Conservation (phyloP, 2,797 vertebrate species). For the Poeciliopsis turneri region DNA sequence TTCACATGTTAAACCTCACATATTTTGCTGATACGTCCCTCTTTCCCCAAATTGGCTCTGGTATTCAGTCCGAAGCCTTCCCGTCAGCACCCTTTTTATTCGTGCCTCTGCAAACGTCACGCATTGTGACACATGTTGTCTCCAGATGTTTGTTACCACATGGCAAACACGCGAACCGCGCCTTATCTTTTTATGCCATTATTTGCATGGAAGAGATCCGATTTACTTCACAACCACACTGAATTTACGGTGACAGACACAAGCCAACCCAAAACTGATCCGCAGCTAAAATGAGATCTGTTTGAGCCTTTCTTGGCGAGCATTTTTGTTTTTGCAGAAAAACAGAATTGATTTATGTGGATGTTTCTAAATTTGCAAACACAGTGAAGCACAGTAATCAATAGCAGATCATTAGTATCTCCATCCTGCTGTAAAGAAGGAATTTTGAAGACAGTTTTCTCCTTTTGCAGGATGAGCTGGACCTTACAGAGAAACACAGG, state of each 20-base stretch:
- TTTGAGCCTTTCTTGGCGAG: conserved; percentile 25
- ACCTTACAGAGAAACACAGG: conserved; percentile 97
- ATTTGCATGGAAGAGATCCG: conserved; percentile 58
- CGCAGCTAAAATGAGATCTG: conserved; percentile 25
- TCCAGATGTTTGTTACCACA: conserved; percentile 78
- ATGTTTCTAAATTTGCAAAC: conserved; percentile 22
- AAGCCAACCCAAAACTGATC: conserved; percentile 11
- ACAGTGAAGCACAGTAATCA: conserved; percentile 2
- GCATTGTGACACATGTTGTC: conserved; percentile 65
- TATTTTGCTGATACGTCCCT: conserved; percentile 16
- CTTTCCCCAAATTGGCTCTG: conserved; percentile 21
- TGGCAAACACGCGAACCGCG: conserved; percentile 53
- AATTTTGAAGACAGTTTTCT: not conserved
- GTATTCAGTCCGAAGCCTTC: conserved; percentile 27
- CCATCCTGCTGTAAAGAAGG: not conserved
- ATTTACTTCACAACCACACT: conserved; percentile 49
- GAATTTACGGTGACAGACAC: conserved; percentile 37
- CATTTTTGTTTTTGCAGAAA: conserved; percentile 32
- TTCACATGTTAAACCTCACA: conserved; percentile 2
- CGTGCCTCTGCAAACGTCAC: conserved; percentile 42
- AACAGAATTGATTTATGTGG: conserved; percentile 36
- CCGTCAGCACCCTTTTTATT: conserved; percentile 33
- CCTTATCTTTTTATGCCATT: conserved; percentile 50
- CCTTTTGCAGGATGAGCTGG: conserved; percentile 91
- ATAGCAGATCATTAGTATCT: not conserved